Percentiles rank a stretch among this genome's conserved stretches.
These are phyloP conservation scores for Spermophilus dauricus DNA, from an alignment of 2,113 vertebrate genomes.

Conservation along the genomic window DNA sequence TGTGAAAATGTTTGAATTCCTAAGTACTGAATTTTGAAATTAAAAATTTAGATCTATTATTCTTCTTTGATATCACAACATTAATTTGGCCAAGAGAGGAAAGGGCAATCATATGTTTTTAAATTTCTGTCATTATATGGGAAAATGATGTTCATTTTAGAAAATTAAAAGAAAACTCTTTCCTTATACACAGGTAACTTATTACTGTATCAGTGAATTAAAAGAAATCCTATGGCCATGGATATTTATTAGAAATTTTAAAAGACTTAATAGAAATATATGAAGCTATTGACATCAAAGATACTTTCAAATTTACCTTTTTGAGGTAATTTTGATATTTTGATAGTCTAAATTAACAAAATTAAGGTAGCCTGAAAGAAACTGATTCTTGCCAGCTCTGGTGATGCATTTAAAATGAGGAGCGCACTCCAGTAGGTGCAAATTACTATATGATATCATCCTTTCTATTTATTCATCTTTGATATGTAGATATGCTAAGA, in stretches of 20 bases:
- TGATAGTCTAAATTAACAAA: not conserved
- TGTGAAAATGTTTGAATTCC: not conserved
- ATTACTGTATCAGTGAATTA: not conserved
- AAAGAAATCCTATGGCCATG: not conserved
- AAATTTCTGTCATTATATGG: not conserved
- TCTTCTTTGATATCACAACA: not conserved
- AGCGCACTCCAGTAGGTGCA: not conserved
- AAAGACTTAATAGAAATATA: slow-evolving; percentile 2
- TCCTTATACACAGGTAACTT: not conserved
- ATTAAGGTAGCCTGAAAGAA: not conserved
- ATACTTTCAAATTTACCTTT: not conserved
- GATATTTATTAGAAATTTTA: not conserved
- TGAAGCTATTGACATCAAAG: not conserved
- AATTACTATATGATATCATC: not conserved
- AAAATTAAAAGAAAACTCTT: not conserved
- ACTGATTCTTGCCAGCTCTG: not conserved
- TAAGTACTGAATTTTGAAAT: slow-evolving; percentile 45
- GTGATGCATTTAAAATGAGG: not conserved
- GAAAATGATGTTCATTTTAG: not conserved
- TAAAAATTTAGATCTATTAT: not conserved
- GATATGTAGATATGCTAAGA: not conserved
- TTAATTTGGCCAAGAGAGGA: not conserved
- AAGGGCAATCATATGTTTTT: not conserved
- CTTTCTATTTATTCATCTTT: not conserved
- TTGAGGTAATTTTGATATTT: not conserved